Base-by-base conservation (phyloP, 1,140 invertebrate genomes). In the Drosophila nasuta region DNA sequence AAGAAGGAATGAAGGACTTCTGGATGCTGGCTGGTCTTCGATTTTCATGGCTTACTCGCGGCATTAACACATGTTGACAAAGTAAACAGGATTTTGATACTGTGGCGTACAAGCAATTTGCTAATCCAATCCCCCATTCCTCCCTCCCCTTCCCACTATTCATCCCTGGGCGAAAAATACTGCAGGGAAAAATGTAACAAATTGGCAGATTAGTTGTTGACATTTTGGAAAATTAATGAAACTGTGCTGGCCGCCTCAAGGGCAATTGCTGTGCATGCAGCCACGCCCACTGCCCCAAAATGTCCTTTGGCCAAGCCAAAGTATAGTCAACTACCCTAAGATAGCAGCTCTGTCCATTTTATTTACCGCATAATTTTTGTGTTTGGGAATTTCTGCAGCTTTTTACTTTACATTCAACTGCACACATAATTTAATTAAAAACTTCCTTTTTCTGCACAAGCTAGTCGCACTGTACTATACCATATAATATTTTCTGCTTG, bases 1-100 rank as follows among this genome's bases (percentile, higher is more conserved):
- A 25, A 25, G 20, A 25, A 25, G 5, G 17, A 5, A 58, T 35
- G 67, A 79, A 33, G 6, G 30, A 33, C 30, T 33, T 8, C 3
- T 25, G 7, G 73, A 70, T 82, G 70, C 69, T 67, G n/a, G 52
- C 57, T 66, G 68, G 57, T 75, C 85, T 89, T 85, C 83, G 83
- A 89, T 89, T 81, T 83, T 49, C 17, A 28, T 66, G 83, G 81
- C 81, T 83, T 83, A 81, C 25, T 49, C 56, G 60, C 62, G 81
- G 82, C 80, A 88, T 88, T 87, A 87, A 87, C 80, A 90, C 87
- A 87, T 91, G 87, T 90, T 91, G 87, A 90, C 87, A 91, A 70
- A 87, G 87, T 86, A 91, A 91, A 91, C 87, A 91, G 82, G 87
- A 83, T 87, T 91, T 87, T 68, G 80, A 76, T 83, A 80, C 77